These are phyloP conservation scores for Callyntrura sp. DNA, from an alignment of 2,888 invertebrate genomes.

Conservation along the genomic window DNA sequence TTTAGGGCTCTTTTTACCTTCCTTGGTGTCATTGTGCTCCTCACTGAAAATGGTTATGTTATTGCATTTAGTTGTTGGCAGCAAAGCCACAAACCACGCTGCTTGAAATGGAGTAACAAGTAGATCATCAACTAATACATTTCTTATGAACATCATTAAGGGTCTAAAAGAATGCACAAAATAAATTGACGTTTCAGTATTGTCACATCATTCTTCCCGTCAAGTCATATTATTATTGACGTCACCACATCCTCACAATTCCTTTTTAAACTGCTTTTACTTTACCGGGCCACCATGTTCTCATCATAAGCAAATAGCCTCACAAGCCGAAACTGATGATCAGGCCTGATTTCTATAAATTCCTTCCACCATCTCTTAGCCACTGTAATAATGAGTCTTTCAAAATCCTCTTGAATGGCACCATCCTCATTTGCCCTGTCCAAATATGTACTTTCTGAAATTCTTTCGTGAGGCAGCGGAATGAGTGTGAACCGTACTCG, in stretches of 20 bases:
- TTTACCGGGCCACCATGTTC: slow-evolving; percentile 76
- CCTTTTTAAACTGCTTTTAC: neutral
- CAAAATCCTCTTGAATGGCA: slow-evolving; percentile 67
- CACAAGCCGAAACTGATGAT: slow-evolving; percentile 75
- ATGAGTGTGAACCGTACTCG: slow-evolving; percentile 67
- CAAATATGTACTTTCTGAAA: slow-evolving; percentile 71
- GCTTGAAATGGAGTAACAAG: slow-evolving; percentile 80
- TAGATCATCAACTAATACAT: slow-evolving; percentile 63
- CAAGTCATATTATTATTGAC: neutral
- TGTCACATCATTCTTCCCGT: slow-evolving; percentile 7
- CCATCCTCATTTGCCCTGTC: slow-evolving; percentile 72
- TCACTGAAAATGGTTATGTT: slow-evolving; percentile 1
- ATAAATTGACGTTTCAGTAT: neutral
- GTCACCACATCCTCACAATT: neutral
- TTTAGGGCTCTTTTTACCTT: neutral
- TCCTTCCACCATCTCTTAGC: slow-evolving; percentile 80
- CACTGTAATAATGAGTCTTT: slow-evolving; percentile 67
- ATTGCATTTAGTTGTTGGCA: slow-evolving; percentile 60
- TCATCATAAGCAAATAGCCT: slow-evolving; percentile 81
- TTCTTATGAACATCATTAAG: slow-evolving; percentile 75
- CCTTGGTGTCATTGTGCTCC: neutral
- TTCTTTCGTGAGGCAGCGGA: slow-evolving; percentile 68
- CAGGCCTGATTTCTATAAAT: slow-evolving; percentile 78
- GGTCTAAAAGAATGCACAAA: slow-evolving; percentile 63
- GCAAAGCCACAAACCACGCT: slow-evolving; percentile 79